Conservation (phyloP, 2,888 invertebrate genomes). For the Acronicta alni region DNA sequence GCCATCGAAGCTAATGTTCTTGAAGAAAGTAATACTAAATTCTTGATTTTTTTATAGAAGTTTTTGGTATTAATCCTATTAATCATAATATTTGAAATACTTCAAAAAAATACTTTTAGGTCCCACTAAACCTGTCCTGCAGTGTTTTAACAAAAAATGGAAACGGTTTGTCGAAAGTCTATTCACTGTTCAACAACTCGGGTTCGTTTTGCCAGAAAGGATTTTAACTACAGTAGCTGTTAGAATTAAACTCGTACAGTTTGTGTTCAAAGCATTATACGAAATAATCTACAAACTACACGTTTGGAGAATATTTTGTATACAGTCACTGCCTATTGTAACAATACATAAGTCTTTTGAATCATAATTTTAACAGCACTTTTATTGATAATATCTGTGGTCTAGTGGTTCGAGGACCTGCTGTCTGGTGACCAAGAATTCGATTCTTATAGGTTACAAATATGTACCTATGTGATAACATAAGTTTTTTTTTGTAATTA, state of each 20-base stretch:
- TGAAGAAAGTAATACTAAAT: conserved; percentile 29
- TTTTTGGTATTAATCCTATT: background rate
- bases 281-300: background rate
- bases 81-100: background rate
- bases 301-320: no score
- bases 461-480: no score
- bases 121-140: conserved; percentile 35
- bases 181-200: conserved; percentile 28
- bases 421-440: no score
- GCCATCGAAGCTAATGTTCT: conserved; percentile 27
- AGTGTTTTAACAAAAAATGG: conserved; percentile 47
- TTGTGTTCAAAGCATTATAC: conserved; percentile 10
- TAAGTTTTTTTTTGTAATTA: no score
- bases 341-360: no score
- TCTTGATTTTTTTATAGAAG: conserved; percentile 14
- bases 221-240: conserved; percentile 19
- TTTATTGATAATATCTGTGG: no score
- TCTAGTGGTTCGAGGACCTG: no score
- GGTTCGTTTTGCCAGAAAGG: conserved; percentile 29
- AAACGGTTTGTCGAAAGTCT: conserved; percentile 48
- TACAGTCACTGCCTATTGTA: no score
- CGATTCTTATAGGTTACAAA: no score
- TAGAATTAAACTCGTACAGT: no score
- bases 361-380: no score
- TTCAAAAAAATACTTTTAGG: conserved; percentile 19